These are phyloP conservation scores for Takifugu bimaculatus DNA, from an alignment of 2,113 vertebrate species.

Conservation along the genomic window DNA sequence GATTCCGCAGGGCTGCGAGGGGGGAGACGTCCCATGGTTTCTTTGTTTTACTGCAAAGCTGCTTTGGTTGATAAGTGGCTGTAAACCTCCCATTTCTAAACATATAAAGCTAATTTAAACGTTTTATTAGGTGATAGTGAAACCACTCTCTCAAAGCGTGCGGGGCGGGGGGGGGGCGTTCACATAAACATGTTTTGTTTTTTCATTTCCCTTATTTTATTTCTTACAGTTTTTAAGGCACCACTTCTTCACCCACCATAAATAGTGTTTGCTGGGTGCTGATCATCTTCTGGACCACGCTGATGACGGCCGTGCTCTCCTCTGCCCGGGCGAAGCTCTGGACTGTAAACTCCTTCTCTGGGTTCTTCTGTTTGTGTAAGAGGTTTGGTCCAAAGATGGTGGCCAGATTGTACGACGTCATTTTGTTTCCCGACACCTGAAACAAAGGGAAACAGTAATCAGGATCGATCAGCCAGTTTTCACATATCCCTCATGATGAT, in stretches of 20 bases:
- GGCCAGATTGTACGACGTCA: constrained; percentile 94
- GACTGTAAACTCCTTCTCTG: constrained; percentile 93
- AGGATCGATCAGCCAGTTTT: too few relatives aligned
- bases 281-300: constrained; percentile 91
- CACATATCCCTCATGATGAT: neutral
- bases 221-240: constrained; percentile 22
- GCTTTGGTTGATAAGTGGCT: constrained; percentile 34
- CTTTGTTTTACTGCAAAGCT: constrained; percentile 9
- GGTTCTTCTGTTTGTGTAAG: constrained; percentile 91
- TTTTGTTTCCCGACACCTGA: constrained; percentile 94
- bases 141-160: constrained; percentile 28
- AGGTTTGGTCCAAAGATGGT: constrained; percentile 97
- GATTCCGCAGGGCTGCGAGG: constrained; percentile 8
- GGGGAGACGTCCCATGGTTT: constrained; percentile 5
- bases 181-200: constrained; percentile 21
- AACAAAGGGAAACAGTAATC: constrained; percentile 24
- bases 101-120: constrained; percentile 35
- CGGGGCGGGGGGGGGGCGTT: neutral
- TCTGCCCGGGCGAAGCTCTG: constrained; percentile 92
- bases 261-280: constrained; percentile 84
- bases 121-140: constrained; percentile 28
- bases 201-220: neutral
- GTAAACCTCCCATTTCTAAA: constrained; percentile 27
- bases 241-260: constrained; percentile 74
- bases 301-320: constrained; percentile 90